Percentiles rank a stretch among this genome's conserved stretches.
Evolutionary conservation across 2,797 vertebrate species (phyloP).

Genomic region (Okamejei kenojei): DNA sequence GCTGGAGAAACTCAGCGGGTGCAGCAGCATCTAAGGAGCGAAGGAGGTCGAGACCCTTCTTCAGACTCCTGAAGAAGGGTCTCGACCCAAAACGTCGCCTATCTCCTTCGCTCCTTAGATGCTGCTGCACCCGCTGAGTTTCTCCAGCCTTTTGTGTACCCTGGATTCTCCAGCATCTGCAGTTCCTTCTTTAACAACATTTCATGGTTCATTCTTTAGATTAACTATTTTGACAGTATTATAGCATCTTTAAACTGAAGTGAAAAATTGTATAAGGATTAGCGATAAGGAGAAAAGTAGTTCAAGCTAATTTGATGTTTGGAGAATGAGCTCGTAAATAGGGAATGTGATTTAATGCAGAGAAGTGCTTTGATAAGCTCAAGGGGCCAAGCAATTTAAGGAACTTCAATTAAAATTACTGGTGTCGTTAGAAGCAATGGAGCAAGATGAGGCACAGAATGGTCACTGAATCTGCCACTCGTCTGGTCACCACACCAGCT

Average conservation of each 20-base stretch:
- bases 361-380: neutral
- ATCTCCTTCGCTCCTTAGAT: too few relatives aligned
- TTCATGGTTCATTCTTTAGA: conserved; percentile 1
- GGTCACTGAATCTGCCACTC: too few relatives aligned
- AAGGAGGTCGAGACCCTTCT: too few relatives aligned
- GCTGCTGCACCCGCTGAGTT: too few relatives aligned
- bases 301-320: neutral
- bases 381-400: neutral
- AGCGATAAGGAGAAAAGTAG: neutral
- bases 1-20: too few relatives aligned
- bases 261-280: neutral
- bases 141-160: too few relatives aligned
- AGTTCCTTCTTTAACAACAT: too few relatives aligned
- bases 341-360: neutral
- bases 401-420: neutral
- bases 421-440: neutral
- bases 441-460: neutral
- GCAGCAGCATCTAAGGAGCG: too few relatives aligned
- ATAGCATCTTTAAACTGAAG: neutral
- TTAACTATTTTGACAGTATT: conserved; percentile 2
- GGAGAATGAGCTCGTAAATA: neutral
- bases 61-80: too few relatives aligned
- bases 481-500: neutral
- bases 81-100: too few relatives aligned
- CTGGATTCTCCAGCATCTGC: too few relatives aligned